A percentile compares a stretch with the other conserved stretches of the same genome.
These are phyloP conservation scores for Atta cephalotes DNA, from an alignment of 1,140 invertebrate genomes.

Conservation along the genomic window DNA sequence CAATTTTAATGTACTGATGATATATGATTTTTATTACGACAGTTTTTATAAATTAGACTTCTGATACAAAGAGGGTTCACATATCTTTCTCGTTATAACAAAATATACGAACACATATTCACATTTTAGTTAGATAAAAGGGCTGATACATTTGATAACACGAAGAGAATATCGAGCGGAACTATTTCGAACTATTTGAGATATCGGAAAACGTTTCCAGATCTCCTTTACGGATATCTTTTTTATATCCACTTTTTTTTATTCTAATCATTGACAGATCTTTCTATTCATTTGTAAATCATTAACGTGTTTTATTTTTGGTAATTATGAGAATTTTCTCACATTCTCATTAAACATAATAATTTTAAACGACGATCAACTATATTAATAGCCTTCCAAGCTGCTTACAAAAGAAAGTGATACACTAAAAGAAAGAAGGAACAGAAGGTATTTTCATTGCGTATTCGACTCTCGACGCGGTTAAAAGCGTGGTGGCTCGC, in stretches of 20 bases:
- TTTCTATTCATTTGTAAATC: slow-evolving; percentile 26
- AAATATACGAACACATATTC: slow-evolving; percentile 3
- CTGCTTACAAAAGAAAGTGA: neutral
- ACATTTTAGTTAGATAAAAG: slow-evolving; percentile 32
- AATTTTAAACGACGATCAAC: slow-evolving; percentile 16
- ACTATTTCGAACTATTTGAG: slow-evolving; percentile 47
- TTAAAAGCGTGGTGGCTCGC: neutral
- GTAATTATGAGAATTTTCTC: slow-evolving; percentile 23
- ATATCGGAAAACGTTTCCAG: slow-evolving; percentile 35
- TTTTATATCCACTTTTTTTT: slow-evolving; percentile 21
- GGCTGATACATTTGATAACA: slow-evolving; percentile 1
- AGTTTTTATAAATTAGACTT: slow-evolving; percentile 1
- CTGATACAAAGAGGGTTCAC: neutral
- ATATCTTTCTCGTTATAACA: neutral
- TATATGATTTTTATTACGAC: neutral
- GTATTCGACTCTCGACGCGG: neutral
- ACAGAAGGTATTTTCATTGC: neutral
- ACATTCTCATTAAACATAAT: slow-evolving; percentile 37
- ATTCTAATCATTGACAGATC: slow-evolving; percentile 7
- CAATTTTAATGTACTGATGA: neutral
- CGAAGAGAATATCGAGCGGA: slow-evolving; percentile 14
- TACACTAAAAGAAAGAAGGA: neutral
- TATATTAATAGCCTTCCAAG: neutral
- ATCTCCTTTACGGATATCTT: slow-evolving; percentile 14
- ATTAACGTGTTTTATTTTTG: slow-evolving; percentile 39